Evolutionary conservation across 1,140 invertebrate species (phyloP).

Genomic region (Anoplolepis gracilipes): DNA sequence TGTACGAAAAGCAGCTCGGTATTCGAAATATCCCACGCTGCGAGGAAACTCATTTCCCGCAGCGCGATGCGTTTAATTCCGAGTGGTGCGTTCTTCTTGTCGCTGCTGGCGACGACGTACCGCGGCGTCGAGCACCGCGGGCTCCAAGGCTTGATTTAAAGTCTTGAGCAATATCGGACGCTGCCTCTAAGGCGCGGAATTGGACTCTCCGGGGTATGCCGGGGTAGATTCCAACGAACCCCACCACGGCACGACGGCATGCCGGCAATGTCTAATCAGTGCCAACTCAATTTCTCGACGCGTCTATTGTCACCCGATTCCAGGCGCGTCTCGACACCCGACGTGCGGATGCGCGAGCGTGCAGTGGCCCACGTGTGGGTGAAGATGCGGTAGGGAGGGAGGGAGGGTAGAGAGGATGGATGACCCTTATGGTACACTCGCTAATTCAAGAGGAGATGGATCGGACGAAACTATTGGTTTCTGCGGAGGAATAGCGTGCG

Average conservation of each 20-base stretch:
- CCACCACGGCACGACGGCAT: slow-evolving; percentile 79
- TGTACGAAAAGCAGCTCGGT: not conserved
- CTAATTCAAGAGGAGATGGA: not conserved
- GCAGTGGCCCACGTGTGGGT: not conserved
- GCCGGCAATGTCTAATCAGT: slow-evolving; percentile 84
- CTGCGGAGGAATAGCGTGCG: not conserved
- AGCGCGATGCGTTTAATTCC: slow-evolving; percentile 51
- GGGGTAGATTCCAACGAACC: slow-evolving; percentile 79
- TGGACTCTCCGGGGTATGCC: slow-evolving; percentile 72
- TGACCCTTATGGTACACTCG: not conserved
- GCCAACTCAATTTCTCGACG: slow-evolving; percentile 82
- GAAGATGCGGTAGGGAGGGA: no score
- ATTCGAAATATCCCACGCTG: slow-evolving; percentile 20
- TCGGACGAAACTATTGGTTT: slow-evolving; percentile 1
- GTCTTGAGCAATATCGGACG: slow-evolving; percentile 70
- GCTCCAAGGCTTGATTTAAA: slow-evolving; percentile 64
- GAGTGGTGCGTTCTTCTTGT: slow-evolving; percentile 19
- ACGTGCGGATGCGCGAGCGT: slow-evolving; percentile 31
- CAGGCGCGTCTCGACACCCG: slow-evolving; percentile 69
- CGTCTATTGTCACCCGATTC: slow-evolving; percentile 80
- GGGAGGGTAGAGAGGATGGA: not conserved
- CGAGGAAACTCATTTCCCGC: slow-evolving; percentile 49
- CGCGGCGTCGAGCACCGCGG: no score
- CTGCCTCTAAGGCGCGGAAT: slow-evolving; percentile 66
- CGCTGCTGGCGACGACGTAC: not conserved